Percentiles rank a stretch among this genome's conserved stretches.
These are phyloP conservation scores for Ibidorhyncha struthersii DNA, from an alignment of 2,113 vertebrate genomes.

Conservation along the genomic window DNA sequence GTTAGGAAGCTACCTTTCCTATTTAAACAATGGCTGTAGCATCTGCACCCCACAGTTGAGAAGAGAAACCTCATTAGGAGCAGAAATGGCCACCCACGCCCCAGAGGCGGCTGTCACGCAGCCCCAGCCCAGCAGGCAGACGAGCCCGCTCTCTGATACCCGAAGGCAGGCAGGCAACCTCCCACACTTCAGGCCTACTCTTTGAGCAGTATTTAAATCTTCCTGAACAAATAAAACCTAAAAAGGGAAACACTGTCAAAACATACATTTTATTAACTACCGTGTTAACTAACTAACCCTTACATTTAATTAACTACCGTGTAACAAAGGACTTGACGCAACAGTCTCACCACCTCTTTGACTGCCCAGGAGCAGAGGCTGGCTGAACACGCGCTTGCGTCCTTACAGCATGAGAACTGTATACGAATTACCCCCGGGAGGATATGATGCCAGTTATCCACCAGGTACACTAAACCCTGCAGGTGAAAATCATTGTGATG, in stretches of 20 bases:
- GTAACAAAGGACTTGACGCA: background rate
- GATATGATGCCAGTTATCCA: background rate
- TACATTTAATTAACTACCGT: too few species aligned
- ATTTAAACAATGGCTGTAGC: background rate
- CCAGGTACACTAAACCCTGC: background rate
- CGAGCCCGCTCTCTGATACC: rapidly evolving
- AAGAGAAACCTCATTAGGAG: background rate
- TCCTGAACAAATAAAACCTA: background rate
- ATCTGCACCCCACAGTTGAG: background rate
- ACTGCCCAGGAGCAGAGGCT: background rate
- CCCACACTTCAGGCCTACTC: background rate
- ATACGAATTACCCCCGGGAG: background rate
- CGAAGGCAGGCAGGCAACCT: background rate
- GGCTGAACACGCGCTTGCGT: background rate
- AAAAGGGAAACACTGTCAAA: background rate
- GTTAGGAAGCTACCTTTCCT: background rate
- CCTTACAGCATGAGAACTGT: background rate
- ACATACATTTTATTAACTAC: background rate
- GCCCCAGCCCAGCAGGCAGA: background rate
- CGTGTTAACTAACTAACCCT: background rate
- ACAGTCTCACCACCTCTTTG: background rate
- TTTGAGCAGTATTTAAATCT: background rate
- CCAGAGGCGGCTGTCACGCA: background rate
- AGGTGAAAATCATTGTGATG: background rate
- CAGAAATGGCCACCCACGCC: background rate